phyloP scores from a whole-genome alignment of 2,888 invertebrate genomes.

The Anticlea derivata region DNA sequence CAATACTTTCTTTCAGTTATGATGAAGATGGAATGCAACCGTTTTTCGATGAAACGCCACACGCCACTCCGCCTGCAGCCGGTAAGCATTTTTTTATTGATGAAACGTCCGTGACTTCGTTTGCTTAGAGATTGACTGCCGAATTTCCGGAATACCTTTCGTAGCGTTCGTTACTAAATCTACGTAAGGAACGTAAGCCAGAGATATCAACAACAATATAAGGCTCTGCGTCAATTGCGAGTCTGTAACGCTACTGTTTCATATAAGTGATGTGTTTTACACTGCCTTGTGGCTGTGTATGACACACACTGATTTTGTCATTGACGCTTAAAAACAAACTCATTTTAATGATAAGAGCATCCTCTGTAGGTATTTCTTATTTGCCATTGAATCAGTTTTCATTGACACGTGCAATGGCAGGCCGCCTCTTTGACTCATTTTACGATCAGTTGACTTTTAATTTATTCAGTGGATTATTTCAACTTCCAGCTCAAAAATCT shows the following conservation, averaged over 20 bases:
- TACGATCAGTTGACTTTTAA: slow-evolving; percentile 53
- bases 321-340: slow-evolving; percentile 30
- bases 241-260: too few relatives aligned
- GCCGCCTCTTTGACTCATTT: slow-evolving; percentile 49
- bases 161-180: too few relatives aligned
- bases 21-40: slow-evolving; percentile 81
- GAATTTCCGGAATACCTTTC: too few relatives aligned
- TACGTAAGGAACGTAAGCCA: too few relatives aligned
- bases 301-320: slow-evolving; percentile 20
- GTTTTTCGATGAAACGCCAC: slow-evolving; percentile 79
- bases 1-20: slow-evolving; percentile 52
- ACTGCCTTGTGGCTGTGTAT: slow-evolving; percentile 20
- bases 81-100: slow-evolving; percentile 45
- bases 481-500: slow-evolving; percentile 77
- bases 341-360: slow-evolving; percentile 63
- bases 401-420: slow-evolving; percentile 52
- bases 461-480: slow-evolving; percentile 57
- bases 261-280: background rate
- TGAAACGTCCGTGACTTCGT: too few relatives aligned
- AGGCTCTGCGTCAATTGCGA: too few relatives aligned
- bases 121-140: too few relatives aligned
- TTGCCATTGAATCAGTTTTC: slow-evolving; percentile 47
- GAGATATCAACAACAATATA: too few relatives aligned
- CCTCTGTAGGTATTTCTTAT: slow-evolving; percentile 44
- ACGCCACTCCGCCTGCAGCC: slow-evolving; percentile 77